Evolutionary conservation across 2,888 invertebrate genomes (phyloP).

Genomic region (Eupithecia exiguata): DNA sequence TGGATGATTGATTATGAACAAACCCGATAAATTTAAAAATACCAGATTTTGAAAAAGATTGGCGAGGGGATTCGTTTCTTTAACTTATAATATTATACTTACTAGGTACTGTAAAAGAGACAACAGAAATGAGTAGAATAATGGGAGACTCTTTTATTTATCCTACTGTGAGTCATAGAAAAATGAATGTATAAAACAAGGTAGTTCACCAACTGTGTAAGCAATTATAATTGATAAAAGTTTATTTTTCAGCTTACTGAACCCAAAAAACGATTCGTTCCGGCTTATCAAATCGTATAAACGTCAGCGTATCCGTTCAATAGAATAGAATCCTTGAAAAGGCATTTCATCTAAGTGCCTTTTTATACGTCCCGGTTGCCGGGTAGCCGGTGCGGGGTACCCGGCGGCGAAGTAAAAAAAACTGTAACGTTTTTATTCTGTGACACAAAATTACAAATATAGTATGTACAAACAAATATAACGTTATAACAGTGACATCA

Average conservation of each 20-base stretch:
- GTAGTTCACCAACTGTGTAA: not conserved
- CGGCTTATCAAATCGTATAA: slow-evolving; percentile 18
- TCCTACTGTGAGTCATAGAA: not conserved
- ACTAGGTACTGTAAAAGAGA: no score
- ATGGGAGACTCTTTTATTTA: not conserved
- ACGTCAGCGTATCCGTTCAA: slow-evolving; percentile 14
- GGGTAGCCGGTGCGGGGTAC: no score
- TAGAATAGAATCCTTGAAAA: slow-evolving; percentile 23
- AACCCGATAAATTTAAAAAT: not conserved
- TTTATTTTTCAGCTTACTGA: slow-evolving; percentile 4
- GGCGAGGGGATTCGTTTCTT: no score
- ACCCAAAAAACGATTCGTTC: slow-evolving; percentile 15
- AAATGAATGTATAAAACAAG: not conserved
- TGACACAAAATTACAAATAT: no score
- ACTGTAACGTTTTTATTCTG: no score
- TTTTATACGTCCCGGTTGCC: no score
- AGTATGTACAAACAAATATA: no score
- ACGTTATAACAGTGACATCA: no score
- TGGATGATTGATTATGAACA: not conserved
- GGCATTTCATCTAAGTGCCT: slow-evolving; percentile 14
- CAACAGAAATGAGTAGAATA: not conserved
- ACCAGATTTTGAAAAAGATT: not conserved
- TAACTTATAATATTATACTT: no score
- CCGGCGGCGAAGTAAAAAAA: no score
- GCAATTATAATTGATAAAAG: not conserved